phyloP scores from a whole-genome alignment of 2,888 invertebrate genomes.

The Zhuqinia jingwanae region DNA sequence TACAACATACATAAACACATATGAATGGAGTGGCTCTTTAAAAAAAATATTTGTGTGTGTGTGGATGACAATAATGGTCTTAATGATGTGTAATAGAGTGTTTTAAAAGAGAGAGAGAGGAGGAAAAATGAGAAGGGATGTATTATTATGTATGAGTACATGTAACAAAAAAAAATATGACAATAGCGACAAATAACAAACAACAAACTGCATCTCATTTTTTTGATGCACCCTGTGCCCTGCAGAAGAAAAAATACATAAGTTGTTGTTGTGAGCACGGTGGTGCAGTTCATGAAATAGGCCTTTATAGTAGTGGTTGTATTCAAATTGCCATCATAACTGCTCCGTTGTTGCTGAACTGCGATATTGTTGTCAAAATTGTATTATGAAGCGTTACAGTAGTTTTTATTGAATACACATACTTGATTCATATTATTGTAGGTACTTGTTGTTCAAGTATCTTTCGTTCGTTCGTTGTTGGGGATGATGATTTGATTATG shows the following conservation, averaged over 20 bases:
- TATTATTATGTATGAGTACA: not conserved
- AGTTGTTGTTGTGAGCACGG: too few species aligned
- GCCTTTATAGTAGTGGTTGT: too few species aligned
- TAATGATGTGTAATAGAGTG: conserved; percentile 71
- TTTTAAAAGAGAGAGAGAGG: conserved; percentile 56
- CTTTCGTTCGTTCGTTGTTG: conserved; percentile 13
- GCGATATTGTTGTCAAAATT: conserved; percentile 57
- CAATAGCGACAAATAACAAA: conserved; percentile 24
- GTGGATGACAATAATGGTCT: conserved; percentile 58
- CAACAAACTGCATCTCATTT: conserved; percentile 6
- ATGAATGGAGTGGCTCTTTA: conserved; percentile 15
- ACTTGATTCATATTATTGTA: not conserved
- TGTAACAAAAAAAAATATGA: not conserved
- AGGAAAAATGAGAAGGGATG: conserved; percentile 24
- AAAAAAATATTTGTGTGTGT: conserved; percentile 52
- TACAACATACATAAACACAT: not conserved
- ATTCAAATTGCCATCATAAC: not conserved
- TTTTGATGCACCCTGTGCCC: not conserved
- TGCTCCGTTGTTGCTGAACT: not conserved
- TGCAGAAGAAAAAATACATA: not conserved
- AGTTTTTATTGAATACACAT: not conserved
- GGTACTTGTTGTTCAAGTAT: too few species aligned
- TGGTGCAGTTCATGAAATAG: too few species aligned
- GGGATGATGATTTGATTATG: not conserved
- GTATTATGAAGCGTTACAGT: conserved; percentile 11